A percentile compares a stretch with the other conserved stretches of the same genome.
Evolutionary conservation across 2,888 invertebrate species (phyloP).

Genomic region (Entomobrya multifasciata): DNA sequence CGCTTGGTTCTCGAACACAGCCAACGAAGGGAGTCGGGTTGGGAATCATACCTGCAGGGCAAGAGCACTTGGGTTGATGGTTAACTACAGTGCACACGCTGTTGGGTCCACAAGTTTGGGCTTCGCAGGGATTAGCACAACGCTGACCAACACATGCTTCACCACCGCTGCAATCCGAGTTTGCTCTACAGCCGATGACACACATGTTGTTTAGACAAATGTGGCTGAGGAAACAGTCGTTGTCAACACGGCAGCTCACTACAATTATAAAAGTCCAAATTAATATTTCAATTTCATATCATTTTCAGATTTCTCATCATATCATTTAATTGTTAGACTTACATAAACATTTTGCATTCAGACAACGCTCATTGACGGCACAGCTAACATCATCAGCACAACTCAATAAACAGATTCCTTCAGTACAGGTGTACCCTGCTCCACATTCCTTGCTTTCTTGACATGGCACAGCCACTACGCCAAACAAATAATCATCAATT

Average conservation of each 20-base stretch:
- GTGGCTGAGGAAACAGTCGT: constrained; percentile 95
- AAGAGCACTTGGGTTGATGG: constrained; percentile 88
- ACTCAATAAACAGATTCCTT: constrained; percentile 90
- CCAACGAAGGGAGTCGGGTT: constrained; percentile 94
- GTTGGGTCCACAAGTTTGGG: constrained; percentile 85
- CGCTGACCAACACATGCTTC: constrained; percentile 77
- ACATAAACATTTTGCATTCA: constrained; percentile 90
- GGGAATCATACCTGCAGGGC: constrained; percentile 88
- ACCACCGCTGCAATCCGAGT: constrained; percentile 89
- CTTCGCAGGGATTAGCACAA: constrained; percentile 77
- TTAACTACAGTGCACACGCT: constrained; percentile 88
- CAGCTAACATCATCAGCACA: constrained; percentile 91
- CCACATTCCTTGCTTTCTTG: constrained; percentile 87
- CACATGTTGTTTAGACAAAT: constrained; percentile 93
- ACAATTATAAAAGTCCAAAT: constrained; percentile 68
- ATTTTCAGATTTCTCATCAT: no score
- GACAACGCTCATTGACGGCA: constrained; percentile 94
- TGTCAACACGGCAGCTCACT: constrained; percentile 94
- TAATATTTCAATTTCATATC: background rate
- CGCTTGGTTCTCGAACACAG: constrained; percentile 89
- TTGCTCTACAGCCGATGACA: constrained; percentile 91
- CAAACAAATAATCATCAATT: constrained; percentile 28
- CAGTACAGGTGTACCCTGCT: constrained; percentile 88
- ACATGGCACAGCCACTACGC: constrained; percentile 89
- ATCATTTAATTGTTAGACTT: constrained; percentile 81